Evolutionary conservation across 2,113 vertebrate genomes (phyloP).

Genomic region (Ammospiza caudacuta): DNA sequence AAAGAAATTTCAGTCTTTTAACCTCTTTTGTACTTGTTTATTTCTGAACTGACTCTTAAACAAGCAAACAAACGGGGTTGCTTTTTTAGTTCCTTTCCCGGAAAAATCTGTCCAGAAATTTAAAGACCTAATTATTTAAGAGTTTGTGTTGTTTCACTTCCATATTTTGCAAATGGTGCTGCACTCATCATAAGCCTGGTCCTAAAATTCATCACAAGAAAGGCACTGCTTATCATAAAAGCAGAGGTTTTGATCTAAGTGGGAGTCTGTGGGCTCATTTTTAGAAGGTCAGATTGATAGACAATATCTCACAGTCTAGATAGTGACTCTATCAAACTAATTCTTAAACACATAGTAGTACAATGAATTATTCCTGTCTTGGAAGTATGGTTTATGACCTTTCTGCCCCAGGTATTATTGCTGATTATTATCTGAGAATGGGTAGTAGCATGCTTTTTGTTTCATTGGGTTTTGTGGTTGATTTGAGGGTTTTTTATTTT

Average conservation of each 20-base stretch:
- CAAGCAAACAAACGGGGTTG: neutral
- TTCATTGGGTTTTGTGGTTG: neutral
- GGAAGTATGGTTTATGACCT: slow-evolving; percentile 67
- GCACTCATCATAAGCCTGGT: neutral
- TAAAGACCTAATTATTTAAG: neutral
- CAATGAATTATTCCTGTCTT: slow-evolving; percentile 71
- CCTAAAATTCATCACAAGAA: neutral
- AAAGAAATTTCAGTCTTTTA: slow-evolving; percentile 66
- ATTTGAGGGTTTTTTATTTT: neutral
- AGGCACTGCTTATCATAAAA: neutral
- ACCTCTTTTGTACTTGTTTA: slow-evolving; percentile 59
- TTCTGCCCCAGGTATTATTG: slow-evolving; percentile 71
- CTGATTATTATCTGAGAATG: slow-evolving; percentile 71
- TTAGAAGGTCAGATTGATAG: slow-evolving; percentile 71
- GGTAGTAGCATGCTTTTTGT: slow-evolving; percentile 44
- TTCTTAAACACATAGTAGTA: slow-evolving; percentile 68
- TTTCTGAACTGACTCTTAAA: slow-evolving; percentile 62
- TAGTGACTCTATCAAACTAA: slow-evolving; percentile 72
- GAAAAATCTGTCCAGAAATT: neutral
- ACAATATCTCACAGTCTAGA: slow-evolving; percentile 58
- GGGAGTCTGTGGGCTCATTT: slow-evolving; percentile 37
- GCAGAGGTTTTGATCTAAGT: slow-evolving; percentile 30
- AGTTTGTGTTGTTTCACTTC: neutral
- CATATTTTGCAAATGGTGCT: neutral
- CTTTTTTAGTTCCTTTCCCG: neutral